These are phyloP conservation scores for Daubentonia madagascariensis DNA, from an alignment of 2,113 vertebrate genomes.

Conservation along the genomic window DNA sequence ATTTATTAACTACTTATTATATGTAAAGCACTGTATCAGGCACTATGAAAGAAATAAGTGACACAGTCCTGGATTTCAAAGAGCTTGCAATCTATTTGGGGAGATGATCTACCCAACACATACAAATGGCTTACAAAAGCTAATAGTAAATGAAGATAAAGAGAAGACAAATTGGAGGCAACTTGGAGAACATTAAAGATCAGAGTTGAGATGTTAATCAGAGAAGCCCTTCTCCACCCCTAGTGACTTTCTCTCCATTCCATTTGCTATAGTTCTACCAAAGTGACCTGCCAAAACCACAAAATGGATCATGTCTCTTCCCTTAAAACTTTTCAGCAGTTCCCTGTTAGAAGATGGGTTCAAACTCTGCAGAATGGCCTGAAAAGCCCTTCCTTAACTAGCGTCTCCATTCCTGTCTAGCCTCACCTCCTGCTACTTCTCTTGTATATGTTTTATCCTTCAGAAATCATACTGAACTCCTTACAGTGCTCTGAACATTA, in stretches of 20 bases:
- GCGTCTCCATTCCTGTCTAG: not conserved
- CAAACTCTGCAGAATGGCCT: not conserved
- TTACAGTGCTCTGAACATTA: not conserved
- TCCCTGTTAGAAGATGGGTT: not conserved
- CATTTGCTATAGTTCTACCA: not conserved
- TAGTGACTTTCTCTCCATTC: not conserved
- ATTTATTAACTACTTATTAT: not conserved
- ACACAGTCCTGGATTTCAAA: slow-evolving; percentile 8
- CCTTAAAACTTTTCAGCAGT: not conserved
- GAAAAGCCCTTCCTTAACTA: not conserved
- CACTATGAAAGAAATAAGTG: not conserved
- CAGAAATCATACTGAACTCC: slow-evolving; percentile 6
- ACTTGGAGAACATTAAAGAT: slow-evolving; percentile 23
- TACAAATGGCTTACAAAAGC: not conserved
- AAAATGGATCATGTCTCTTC: not conserved
- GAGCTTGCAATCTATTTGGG: not conserved
- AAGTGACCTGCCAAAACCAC: not conserved
- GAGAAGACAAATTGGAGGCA: slow-evolving; percentile 14
- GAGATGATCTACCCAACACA: not conserved
- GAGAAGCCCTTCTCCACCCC: not conserved
- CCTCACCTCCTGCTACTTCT: not conserved
- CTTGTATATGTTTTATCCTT: not conserved
- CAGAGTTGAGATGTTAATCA: slow-evolving; percentile 4
- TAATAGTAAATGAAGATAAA: not conserved
- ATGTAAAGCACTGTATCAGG: not conserved